Evolutionary conservation across 2,113 vertebrate genomes (phyloP).

Genomic region (Hassar affinis): DNA sequence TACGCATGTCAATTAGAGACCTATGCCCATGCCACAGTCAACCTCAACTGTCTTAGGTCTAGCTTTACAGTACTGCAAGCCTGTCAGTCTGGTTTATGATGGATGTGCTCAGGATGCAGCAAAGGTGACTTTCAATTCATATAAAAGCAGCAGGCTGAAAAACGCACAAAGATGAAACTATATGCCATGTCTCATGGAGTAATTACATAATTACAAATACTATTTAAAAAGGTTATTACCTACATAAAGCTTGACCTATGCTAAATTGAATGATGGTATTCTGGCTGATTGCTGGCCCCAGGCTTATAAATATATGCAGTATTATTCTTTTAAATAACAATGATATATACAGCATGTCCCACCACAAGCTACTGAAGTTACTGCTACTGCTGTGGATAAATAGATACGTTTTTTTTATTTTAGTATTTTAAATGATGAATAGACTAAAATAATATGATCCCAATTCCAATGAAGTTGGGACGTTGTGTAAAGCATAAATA

Average conservation of each 20-base stretch:
- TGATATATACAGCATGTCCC: neutral
- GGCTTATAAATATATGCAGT: neutral
- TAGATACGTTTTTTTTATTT: neutral
- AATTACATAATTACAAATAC: neutral
- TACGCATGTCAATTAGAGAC: conserved; percentile 18
- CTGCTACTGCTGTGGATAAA: neutral
- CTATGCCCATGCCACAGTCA: conserved; percentile 1
- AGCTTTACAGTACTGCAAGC: conserved; percentile 10
- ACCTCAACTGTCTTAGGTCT: neutral
- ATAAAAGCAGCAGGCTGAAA: neutral
- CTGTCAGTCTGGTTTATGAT: neutral
- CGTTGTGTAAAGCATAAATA: too few species aligned
- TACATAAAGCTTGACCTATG: neutral
- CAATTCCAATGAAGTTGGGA: too few species aligned
- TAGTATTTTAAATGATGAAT: neutral
- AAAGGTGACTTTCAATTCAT: neutral
- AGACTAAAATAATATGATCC: neutral
- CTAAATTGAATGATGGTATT: neutral
- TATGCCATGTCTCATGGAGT: neutral
- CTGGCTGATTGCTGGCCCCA: neutral
- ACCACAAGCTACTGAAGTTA: neutral
- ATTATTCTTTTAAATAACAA: neutral
- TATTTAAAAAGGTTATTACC: neutral
- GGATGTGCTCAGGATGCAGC: neutral
- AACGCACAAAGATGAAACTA: neutral